Conservation (phyloP, 2,797 vertebrate genomes). For the Lepus townsendii region DNA sequence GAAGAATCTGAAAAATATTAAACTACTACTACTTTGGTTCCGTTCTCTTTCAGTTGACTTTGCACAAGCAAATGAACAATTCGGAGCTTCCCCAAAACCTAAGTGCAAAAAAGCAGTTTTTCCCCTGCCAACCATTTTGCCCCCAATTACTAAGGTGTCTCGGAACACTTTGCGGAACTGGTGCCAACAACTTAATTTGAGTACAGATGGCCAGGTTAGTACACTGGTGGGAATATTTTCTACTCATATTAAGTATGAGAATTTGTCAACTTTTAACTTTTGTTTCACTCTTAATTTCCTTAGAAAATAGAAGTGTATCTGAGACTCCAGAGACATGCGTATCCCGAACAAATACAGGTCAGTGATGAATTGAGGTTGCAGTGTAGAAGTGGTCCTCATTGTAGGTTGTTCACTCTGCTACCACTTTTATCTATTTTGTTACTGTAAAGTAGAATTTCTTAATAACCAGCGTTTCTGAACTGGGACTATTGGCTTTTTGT, state of each 20-base stretch:
- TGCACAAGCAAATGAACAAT: not conserved
- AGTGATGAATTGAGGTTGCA: not conserved
- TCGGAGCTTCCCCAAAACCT: not conserved
- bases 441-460: not conserved
- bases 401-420: not conserved
- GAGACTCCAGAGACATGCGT: conserved; percentile 68
- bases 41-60: conserved; percentile 40
- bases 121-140: conserved; percentile 62
- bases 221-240: not conserved
- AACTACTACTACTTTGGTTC: not conserved
- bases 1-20: not conserved
- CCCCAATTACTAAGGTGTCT: conserved; percentile 62
- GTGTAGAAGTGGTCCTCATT: not conserved
- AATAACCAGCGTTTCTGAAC: not conserved
- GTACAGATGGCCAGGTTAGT: conserved; percentile 75
- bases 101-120: rapidly evolving
- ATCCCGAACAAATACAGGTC: conserved; percentile 56
- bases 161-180: conserved; percentile 68
- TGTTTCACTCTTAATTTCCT: conserved; percentile 34
- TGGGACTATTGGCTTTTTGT: not conserved
- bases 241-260: not conserved
- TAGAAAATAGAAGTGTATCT: conserved; percentile 78
- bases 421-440: not conserved
- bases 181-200: conserved; percentile 74
- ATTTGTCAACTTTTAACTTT: not conserved